phyloP scores from a whole-genome alignment of 2,113 vertebrate species.

The Tretioscincus oriximinensis region DNA sequence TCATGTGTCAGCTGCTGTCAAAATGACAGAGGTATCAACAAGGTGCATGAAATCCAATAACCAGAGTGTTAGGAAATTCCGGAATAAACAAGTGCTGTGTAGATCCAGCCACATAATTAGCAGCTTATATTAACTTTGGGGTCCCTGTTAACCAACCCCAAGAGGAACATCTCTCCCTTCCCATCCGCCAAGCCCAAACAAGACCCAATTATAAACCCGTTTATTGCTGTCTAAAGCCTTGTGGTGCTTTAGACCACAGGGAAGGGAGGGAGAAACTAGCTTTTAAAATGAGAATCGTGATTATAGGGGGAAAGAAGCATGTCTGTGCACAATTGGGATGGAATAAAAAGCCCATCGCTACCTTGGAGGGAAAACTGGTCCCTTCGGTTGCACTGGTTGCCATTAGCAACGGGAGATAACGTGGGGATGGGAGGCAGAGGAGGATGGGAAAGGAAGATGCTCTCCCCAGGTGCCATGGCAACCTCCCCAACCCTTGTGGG shows the following conservation, averaged over 20 bases:
- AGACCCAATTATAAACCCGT: not conserved
- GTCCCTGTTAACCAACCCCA: not conserved
- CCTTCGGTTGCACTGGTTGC: conserved; percentile 18
- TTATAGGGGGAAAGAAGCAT: not conserved
- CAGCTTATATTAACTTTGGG: no score
- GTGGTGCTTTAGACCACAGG: no score
- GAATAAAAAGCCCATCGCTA: not conserved
- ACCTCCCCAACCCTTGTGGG: not conserved
- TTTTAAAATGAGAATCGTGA: not conserved
- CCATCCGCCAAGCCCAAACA: not conserved
- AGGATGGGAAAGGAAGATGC: conserved; percentile 7
- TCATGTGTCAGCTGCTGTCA: no score
- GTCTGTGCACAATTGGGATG: no score
- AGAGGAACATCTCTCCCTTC: not conserved
- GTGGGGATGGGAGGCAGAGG: conserved; percentile 21
- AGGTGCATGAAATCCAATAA: no score
- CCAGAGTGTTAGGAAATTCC: no score
- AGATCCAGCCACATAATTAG: no score
- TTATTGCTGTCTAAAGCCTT: not conserved
- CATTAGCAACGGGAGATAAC: conserved; percentile 33
- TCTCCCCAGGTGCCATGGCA: conserved; percentile 26
- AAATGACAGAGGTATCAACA: no score
- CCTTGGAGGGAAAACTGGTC: not conserved
- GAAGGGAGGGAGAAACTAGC: not conserved
- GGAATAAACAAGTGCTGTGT: no score